These are phyloP conservation scores for Myotis lucifugus DNA, from an alignment of 2,113 vertebrate genomes.

Conservation along the genomic window DNA sequence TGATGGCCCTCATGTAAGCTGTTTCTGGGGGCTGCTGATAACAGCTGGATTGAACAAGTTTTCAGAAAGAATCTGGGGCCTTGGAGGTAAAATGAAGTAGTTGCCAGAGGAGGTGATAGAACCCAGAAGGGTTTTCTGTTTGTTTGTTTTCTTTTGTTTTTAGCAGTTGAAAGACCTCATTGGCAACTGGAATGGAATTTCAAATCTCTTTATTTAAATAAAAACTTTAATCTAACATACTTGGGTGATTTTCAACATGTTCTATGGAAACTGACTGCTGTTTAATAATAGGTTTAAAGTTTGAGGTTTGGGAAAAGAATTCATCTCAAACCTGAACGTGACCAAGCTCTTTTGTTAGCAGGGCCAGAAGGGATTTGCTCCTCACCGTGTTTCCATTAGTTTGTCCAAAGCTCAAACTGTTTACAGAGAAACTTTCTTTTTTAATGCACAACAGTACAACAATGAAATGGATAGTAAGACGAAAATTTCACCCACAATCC, in stretches of 20 bases:
- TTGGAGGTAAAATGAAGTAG: neutral
- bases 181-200: constrained; percentile 42
- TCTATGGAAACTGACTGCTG: neutral
- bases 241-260: neutral
- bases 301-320: neutral
- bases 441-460: neutral
- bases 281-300: constrained; percentile 7
- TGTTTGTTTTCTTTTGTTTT: neutral
- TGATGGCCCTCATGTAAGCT: neutral
- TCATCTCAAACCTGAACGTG: neutral
- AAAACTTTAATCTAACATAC: constrained; percentile 5
- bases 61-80: neutral
- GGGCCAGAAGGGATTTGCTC: neutral
- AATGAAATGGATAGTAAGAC: neutral
- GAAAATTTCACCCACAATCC: neutral
- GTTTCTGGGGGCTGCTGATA: neutral
- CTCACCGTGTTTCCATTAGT: neutral
- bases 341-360: neutral
- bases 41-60: neutral
- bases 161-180: neutral
- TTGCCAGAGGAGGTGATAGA: neutral
- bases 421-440: neutral
- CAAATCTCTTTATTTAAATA: constrained; percentile 53
- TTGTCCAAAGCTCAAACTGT: neutral
- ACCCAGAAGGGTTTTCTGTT: neutral